These are phyloP conservation scores for Eutolmus rufibarbis DNA, from an alignment of 2,888 invertebrate genomes.

Conservation along the genomic window DNA sequence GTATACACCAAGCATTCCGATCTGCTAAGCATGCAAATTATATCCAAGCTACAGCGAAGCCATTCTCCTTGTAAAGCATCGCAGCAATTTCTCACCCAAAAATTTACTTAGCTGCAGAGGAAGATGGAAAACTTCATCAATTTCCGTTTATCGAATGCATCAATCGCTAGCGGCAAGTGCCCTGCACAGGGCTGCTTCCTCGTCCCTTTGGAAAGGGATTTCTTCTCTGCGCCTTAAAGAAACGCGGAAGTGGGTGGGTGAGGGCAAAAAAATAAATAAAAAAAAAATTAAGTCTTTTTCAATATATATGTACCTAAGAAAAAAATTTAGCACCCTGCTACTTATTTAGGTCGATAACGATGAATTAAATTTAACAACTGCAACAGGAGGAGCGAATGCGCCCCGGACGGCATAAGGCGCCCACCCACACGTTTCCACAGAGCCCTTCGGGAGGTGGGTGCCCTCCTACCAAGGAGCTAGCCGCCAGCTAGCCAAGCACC, in stretches of 20 bases:
- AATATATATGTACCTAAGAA: not conserved
- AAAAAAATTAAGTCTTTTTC: not conserved
- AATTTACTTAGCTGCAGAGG: constrained; percentile 9
- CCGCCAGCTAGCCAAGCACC: not conserved
- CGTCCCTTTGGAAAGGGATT: not conserved
- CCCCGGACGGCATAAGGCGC: not conserved
- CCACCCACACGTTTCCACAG: not conserved
- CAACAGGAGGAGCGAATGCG: not conserved
- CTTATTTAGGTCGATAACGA: constrained; percentile 16
- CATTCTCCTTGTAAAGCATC: not conserved
- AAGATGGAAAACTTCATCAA: constrained; percentile 19
- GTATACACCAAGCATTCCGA: not conserved
- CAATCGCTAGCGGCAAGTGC: constrained; percentile 4
- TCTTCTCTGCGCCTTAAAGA: not conserved
- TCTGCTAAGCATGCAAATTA: constrained; percentile 17
- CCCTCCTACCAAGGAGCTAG: not conserved
- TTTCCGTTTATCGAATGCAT: constrained; percentile 28
- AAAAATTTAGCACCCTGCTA: constrained; percentile 3
- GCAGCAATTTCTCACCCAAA: constrained; percentile 23
- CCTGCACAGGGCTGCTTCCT: not conserved
- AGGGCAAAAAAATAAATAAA: not conserved
- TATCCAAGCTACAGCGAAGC: not conserved
- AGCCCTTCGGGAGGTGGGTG: not conserved
- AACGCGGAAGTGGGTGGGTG: not conserved
- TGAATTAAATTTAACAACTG: constrained; percentile 27